These are phyloP conservation scores for Ispidina picta DNA, from an alignment of 2,797 vertebrate genomes.

Conservation along the genomic window DNA sequence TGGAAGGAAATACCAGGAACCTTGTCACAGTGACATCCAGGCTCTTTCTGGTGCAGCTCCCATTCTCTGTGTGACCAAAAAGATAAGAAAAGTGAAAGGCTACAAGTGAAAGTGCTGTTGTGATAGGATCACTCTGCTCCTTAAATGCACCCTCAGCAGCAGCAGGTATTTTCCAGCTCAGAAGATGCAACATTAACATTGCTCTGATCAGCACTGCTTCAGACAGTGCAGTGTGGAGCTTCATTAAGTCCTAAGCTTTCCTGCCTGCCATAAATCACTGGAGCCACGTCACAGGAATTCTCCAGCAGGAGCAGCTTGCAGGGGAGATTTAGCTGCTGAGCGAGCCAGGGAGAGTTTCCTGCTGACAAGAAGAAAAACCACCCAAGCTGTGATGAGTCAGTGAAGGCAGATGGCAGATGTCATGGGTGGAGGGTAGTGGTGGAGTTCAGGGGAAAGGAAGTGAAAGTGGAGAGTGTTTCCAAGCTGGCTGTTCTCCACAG, in stretches of 20 bases:
- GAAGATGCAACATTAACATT: background rate
- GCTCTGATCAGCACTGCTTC: background rate
- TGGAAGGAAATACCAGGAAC: background rate
- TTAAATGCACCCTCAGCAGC: background rate
- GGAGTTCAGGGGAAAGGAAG: background rate
- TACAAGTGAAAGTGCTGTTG: background rate
- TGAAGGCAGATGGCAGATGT: constrained; percentile 35
- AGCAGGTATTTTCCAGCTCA: background rate
- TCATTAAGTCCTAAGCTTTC: background rate
- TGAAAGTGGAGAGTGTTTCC: background rate
- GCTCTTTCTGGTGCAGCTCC: background rate
- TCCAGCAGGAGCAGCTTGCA: background rate
- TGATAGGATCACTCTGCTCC: background rate
- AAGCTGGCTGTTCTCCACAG: background rate
- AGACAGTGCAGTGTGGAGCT: background rate
- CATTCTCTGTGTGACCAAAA: background rate
- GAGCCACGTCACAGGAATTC: background rate
- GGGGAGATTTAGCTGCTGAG: background rate
- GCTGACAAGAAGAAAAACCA: constrained; percentile 43
- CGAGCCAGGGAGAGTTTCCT: background rate
- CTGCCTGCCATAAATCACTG: background rate
- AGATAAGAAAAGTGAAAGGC: background rate
- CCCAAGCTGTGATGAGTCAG: constrained; percentile 46
- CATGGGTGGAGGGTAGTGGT: background rate
- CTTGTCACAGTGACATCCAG: background rate